Evolutionary conservation across 2,888 invertebrate species (phyloP), one percentile per base, ranked within the genome.

Genomic region (Unio pictorum): DNA sequence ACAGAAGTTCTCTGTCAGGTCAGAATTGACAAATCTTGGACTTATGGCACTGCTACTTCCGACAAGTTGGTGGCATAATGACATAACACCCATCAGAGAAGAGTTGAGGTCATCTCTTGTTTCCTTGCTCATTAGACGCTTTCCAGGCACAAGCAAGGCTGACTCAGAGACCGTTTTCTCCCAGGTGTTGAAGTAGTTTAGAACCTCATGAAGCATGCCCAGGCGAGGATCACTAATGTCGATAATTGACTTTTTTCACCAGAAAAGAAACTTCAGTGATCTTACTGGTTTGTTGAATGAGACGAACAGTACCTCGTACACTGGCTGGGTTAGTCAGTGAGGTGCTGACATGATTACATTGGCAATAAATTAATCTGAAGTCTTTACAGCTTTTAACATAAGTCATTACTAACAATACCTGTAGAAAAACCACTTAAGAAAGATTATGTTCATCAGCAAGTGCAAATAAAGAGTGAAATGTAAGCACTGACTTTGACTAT

Each of bases 21-120:
- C 78, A 5, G 67, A 73, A 61, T 75, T 73, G 7, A 78, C 28
- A 54, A 59, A 73, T 18, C 73, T 73, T 30, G 74, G 77, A 28
- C 69, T 74, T 18, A 77, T 71, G n/a, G 55, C 55, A 56, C 69
- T 72, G 4, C 72, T 70, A n/a, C 67, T 61, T 34, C 63, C 60
- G 18, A 71, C 26, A 20, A 56, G 30, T n/a, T 66, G 45, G 4
- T 66, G 59, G 64, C 73, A 78, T 6, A 67, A 64, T n/a, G 64
- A 72, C 3, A 73, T 56, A 59, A 75, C 75, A 20, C 74, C 75
- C 15, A 66, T 57, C 8, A 76, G 28, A 20, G 67, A 67, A 55
- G 70, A 78, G 60, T 75, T 73, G n/a, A 78, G 20, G 57, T 75
- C 75, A 62, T 75, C 70, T 66, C 72, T 72, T 26, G 67, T 70